Conservation (phyloP, 2,797 vertebrate genomes). For the Sternotherus odoratus region DNA sequence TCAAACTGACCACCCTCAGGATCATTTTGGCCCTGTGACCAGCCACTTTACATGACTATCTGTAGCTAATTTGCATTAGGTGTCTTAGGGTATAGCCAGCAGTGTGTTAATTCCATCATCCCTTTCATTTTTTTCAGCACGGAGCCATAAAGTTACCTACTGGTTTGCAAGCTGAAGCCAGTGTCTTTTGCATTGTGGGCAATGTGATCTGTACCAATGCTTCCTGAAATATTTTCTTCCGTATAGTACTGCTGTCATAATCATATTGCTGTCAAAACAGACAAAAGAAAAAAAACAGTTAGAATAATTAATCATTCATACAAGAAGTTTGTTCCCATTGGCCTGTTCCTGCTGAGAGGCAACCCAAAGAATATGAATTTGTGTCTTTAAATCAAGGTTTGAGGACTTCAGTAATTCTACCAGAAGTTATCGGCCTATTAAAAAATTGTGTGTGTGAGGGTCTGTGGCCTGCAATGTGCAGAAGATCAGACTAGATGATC, state of each 20-base stretch:
- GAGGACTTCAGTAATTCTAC: background rate
- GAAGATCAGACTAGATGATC: background rate
- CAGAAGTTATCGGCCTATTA: background rate
- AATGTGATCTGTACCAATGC: constrained; percentile 90
- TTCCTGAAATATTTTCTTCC: constrained; percentile 92
- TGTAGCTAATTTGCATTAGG: background rate
- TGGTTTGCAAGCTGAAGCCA: constrained; percentile 86
- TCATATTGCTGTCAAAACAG: constrained; percentile 90
- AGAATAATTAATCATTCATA: constrained; percentile 2
- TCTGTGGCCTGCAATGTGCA: background rate
- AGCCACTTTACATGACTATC: background rate
- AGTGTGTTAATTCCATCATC: background rate
- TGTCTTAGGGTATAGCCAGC: background rate
- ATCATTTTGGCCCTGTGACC: background rate
- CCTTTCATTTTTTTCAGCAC: background rate
- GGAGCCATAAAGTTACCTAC: constrained; percentile 79
- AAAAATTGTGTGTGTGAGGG: background rate
- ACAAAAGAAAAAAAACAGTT: constrained; percentile 33
- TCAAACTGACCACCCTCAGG: background rate
- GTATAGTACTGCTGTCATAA: constrained; percentile 93
- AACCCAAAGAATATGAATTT: background rate
- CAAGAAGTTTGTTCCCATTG: background rate
- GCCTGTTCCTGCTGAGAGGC: background rate
- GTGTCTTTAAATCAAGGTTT: background rate
- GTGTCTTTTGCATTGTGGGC: constrained; percentile 89